Evolutionary conservation across 2,797 vertebrate species (phyloP).

Genomic region (Xyrichtys novacula): DNA sequence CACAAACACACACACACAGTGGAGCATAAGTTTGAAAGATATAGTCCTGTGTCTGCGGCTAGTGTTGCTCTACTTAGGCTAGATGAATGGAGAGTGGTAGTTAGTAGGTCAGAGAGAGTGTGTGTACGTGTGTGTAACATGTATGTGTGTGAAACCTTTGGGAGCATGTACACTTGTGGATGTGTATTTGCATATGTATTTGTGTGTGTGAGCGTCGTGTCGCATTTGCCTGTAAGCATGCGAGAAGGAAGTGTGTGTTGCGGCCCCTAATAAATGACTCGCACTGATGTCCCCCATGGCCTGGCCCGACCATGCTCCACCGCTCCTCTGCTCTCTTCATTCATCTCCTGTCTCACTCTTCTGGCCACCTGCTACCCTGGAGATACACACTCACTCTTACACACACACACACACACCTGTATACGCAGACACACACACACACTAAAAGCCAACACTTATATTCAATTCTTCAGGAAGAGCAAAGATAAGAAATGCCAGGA

Average conservation of each 20-base stretch:
- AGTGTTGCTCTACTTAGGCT: conserved; percentile 80
- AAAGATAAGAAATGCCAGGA: conserved; percentile 45
- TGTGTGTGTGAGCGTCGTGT: conserved; percentile 36
- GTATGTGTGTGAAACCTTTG: conserved; percentile 53
- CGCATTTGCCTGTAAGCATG: conserved; percentile 42
- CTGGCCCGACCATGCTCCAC: conserved; percentile 76
- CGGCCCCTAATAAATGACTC: conserved; percentile 82
- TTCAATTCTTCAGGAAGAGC: conserved; percentile 55
- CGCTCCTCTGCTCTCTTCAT: conserved; percentile 74
- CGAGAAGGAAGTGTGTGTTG: conserved; percentile 51
- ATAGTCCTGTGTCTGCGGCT: conserved; percentile 70
- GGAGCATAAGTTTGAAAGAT: conserved; percentile 68
- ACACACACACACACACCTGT: conserved; percentile 8
- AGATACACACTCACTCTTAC: conserved; percentile 57
- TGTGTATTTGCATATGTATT: conserved; percentile 67
- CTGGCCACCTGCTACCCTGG: conserved; percentile 79
- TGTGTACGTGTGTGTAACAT: conserved; percentile 14
- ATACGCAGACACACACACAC: conserved; percentile 22
- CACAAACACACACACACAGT: conserved; percentile 7
- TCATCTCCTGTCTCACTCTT: conserved; percentile 75
- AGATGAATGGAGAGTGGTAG: conserved; percentile 75
- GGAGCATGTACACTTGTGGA: conserved; percentile 49
- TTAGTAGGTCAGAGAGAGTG: conserved; percentile 75
- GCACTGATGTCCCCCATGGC: conserved; percentile 78
- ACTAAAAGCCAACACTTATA: conserved; percentile 15